phyloP scores from a whole-genome alignment of 2,888 invertebrate species.

The Tineola bisselliella region DNA sequence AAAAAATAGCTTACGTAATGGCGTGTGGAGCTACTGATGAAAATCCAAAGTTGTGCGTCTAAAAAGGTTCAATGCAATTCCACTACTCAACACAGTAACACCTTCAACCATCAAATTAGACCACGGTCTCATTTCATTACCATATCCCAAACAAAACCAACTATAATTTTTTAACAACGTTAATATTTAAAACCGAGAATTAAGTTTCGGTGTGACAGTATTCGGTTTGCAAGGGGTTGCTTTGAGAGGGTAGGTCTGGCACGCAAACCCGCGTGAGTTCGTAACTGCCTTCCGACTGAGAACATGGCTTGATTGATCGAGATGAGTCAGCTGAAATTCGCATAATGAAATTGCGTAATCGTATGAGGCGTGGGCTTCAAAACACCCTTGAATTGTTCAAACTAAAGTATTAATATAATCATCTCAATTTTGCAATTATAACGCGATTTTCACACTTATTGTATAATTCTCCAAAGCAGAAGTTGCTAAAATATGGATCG shows the following conservation, averaged over 20 bases:
- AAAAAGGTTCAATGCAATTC: slow-evolving; percentile 6
- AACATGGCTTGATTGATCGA: slow-evolving; percentile 34
- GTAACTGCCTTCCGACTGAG: slow-evolving; percentile 12
- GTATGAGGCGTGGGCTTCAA: slow-evolving; percentile 9
- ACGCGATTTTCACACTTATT: no score
- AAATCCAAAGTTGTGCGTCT: slow-evolving; percentile 10
- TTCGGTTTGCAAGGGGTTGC: neutral
- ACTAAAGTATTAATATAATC: neutral
- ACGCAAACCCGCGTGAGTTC: slow-evolving; percentile 11
- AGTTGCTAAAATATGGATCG: no score
- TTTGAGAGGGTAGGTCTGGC: neutral
- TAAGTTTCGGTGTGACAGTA: neutral
- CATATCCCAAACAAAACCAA: neutral
- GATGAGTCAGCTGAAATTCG: slow-evolving; percentile 33
- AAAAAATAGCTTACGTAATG: slow-evolving; percentile 11
- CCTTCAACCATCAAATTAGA: neutral
- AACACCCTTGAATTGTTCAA: neutral
- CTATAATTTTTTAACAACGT: neutral
- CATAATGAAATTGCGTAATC: slow-evolving; percentile 14
- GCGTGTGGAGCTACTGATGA: slow-evolving; percentile 12
- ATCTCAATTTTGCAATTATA: neutral
- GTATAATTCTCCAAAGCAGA: no score
- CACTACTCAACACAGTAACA: neutral
- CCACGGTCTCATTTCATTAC: neutral
- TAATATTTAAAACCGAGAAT: neutral